Percentiles rank a stretch among this genome's conserved stretches.
phyloP scores from a whole-genome alignment of 2,888 invertebrate genomes.

The Sacculina carcini region DNA sequence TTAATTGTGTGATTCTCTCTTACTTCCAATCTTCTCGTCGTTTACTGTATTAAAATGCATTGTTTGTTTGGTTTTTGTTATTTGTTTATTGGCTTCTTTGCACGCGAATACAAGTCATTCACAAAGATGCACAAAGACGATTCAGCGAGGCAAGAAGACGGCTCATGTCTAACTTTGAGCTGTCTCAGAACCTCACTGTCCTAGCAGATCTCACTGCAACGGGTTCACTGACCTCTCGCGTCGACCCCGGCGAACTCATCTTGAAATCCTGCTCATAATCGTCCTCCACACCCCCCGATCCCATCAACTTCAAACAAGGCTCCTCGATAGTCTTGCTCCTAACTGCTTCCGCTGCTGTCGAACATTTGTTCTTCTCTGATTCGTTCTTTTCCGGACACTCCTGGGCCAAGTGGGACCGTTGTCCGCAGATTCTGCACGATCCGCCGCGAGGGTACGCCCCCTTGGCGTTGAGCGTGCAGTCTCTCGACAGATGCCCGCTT shows the following conservation, averaged over 20 bases:
- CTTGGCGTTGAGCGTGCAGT: slow-evolving; percentile 63
- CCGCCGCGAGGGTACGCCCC: slow-evolving; percentile 68
- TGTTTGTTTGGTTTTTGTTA: too few relatives aligned
- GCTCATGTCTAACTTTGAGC: too few relatives aligned
- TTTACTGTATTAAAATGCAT: too few relatives aligned
- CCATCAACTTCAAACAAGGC: background rate
- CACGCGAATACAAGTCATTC: too few relatives aligned
- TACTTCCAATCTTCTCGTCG: too few relatives aligned
- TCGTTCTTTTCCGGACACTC: slow-evolving; percentile 38
- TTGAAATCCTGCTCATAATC: slow-evolving; percentile 1
- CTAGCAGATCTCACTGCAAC: too few relatives aligned
- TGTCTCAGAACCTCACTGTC: too few relatives aligned
- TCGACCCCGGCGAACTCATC: slow-evolving; percentile 6
- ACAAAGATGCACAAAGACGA: too few relatives aligned
- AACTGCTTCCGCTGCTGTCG: slow-evolving; percentile 8
- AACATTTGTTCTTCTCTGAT: slow-evolving; percentile 40
- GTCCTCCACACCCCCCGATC: slow-evolving; percentile 3
- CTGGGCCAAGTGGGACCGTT: slow-evolving; percentile 44
- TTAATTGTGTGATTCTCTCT: background rate
- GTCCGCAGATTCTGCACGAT: slow-evolving; percentile 51
- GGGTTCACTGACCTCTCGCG: too few relatives aligned
- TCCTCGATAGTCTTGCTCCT: slow-evolving; percentile 6
- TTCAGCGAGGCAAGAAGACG: too few relatives aligned
- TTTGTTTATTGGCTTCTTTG: too few relatives aligned
- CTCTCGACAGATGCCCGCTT: slow-evolving; percentile 58